A percentile compares a stretch with the other conserved stretches of the same genome.
These are phyloP conservation scores for Drosophila fulvimacula DNA, from an alignment of 2,888 invertebrate species.

Conservation along the genomic window DNA sequence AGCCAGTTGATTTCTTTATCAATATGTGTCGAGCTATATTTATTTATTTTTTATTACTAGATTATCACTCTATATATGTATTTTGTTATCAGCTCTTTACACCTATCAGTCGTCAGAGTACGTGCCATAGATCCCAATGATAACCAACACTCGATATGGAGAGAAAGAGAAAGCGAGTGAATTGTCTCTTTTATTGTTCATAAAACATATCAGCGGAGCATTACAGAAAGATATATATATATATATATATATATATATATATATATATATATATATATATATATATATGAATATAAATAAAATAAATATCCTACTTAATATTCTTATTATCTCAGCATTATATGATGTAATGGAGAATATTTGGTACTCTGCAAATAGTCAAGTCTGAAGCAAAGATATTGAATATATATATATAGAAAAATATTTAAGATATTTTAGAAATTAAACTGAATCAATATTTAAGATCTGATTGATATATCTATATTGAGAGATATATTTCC, in stretches of 20 bases:
- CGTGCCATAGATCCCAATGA: slow-evolving; percentile 52
- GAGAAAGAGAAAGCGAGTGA: not conserved
- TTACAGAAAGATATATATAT: not conserved
- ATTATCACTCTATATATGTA: slow-evolving; percentile 39
- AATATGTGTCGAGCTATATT: slow-evolving; percentile 45
- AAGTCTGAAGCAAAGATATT: not conserved
- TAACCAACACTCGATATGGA: slow-evolving; percentile 10
- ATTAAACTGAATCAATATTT: not conserved
- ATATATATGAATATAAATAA: too few relatives aligned
- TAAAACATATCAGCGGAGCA: not conserved
- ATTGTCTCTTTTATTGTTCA: not conserved
- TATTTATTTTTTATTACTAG: slow-evolving; percentile 31
- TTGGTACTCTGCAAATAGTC: too few relatives aligned
- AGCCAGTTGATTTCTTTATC: slow-evolving; percentile 46
- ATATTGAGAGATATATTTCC: not conserved
- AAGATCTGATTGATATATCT: not conserved
- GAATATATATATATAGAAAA: not conserved
- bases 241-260: too few relatives aligned
- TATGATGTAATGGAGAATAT: too few relatives aligned
- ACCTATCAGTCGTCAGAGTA: slow-evolving; percentile 32
- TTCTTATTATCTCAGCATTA: too few relatives aligned
- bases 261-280: not conserved
- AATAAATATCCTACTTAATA: too few relatives aligned
- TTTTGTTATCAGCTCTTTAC: slow-evolving; percentile 36
- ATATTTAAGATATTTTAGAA: not conserved